Base-by-base conservation (phyloP, 2,797 vertebrate genomes). In the Scolopax bukidnonensis region DNA sequence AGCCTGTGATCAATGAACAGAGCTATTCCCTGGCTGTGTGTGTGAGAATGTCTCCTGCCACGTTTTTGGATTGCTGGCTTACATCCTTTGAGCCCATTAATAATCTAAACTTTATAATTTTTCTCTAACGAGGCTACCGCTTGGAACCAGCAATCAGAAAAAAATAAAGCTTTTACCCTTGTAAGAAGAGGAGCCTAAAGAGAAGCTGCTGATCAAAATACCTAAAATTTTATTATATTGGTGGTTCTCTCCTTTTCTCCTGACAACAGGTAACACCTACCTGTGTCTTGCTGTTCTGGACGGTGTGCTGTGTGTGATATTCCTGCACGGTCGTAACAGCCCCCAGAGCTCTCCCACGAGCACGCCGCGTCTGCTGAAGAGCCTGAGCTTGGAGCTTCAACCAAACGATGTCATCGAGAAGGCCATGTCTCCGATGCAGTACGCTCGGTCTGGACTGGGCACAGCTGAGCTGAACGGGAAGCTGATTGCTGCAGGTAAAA, bases 221-320 rank as follows among this genome's bases (percentile, higher is more conserved):
- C n/a, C 27, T 30, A 5, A 9, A 43, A 19, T 23, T 10, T 60
- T 4, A 11, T 82, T 5, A 36, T 23, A 63, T 56, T 9, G 12
- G 28, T 12, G 56, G 74, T 84, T 85, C 33, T 97, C 63, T 93
- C 91, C 21, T 94, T 87, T 81, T 96, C 91, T 81, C 93, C 53
- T 17, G 13, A 7, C 4, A 1, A 1, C 84, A 99, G 99, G 98
- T 97, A 99, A 99, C 97, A 99, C 98, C 63, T 99, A 99, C 97
- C 97, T 99, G 97, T 99, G 99, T 97, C 98, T 99, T 90, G 99
- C 99, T 30, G 99, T 99, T 95, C 98, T 99, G 98, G 99, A 99
- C 11, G 98, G 99, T 5, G 96, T 99, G 96, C 98, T 99, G 96
- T 99, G 99, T 33, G 99, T 99, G 80, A 99, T 99, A 97, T 99